A percentile compares a stretch with the other conserved stretches of the same genome.
Conservation (phyloP, 2,888 invertebrate genomes). For the Panopea generosa region DNA sequence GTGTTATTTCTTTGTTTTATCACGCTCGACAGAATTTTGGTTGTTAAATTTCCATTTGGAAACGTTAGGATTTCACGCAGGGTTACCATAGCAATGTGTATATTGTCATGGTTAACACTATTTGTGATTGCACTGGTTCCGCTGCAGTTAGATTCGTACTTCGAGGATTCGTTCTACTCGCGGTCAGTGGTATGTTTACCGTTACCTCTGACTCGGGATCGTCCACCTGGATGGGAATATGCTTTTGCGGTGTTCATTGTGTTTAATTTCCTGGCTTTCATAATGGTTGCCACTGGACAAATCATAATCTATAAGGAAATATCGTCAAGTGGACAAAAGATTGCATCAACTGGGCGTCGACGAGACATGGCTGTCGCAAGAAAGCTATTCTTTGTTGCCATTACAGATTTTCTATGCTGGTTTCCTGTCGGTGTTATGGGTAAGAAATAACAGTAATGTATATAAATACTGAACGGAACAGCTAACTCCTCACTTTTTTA, state of each 20-base stretch:
- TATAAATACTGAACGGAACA: too few relatives aligned
- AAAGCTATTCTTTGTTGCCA: conserved; percentile 80
- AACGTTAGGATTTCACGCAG: conserved; percentile 65
- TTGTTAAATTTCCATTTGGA: conserved; percentile 88
- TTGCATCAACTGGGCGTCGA: conserved; percentile 29
- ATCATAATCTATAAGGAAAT: conserved; percentile 79
- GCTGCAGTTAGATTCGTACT: conserved; percentile 76
- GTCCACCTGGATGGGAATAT: conserved; percentile 83
- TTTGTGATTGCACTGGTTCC: conserved; percentile 77
- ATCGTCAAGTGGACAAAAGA: not conserved
- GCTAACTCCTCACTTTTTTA: too few relatives aligned
- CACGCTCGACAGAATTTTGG: conserved; percentile 88
- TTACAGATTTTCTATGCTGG: conserved; percentile 81
- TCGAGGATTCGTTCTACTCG: conserved; percentile 78
- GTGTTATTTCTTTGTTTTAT: conserved; percentile 88
- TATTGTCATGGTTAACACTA: conserved; percentile 74
- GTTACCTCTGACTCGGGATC: conserved; percentile 80
- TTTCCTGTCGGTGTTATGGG: conserved; percentile 73
- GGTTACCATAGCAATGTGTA: conserved; percentile 66
- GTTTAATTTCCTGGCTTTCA: conserved; percentile 78
- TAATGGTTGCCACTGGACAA: conserved; percentile 80
- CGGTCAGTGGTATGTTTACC: conserved; percentile 82
- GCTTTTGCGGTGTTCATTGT: conserved; percentile 80
- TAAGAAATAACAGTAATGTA: too few relatives aligned
- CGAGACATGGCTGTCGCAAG: conserved; percentile 75